A percentile compares a stretch with the other conserved stretches of the same genome.
Conservation (phyloP, 1,140 invertebrate species). For the Tetramorium alpestre region DNA sequence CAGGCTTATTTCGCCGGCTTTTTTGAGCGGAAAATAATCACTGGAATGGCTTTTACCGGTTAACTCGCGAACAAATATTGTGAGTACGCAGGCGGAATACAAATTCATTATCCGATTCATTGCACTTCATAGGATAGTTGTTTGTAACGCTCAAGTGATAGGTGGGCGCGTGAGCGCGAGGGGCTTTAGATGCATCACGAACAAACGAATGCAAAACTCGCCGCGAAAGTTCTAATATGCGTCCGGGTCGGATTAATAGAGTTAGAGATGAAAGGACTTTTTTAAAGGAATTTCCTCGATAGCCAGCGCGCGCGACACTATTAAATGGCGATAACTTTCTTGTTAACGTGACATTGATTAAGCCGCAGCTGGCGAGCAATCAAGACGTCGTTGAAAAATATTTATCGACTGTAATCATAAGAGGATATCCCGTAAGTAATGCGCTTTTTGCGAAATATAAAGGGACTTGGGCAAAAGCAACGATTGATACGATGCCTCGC, state of each 20-base stretch:
- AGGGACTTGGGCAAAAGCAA: neutral
- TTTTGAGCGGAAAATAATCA: slow-evolving; percentile 75
- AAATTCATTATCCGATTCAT: slow-evolving; percentile 74
- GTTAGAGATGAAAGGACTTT: slow-evolving; percentile 56
- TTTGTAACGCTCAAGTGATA: slow-evolving; percentile 68
- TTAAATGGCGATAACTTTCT: slow-evolving; percentile 42
- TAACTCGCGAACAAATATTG: slow-evolving; percentile 73
- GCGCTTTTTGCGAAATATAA: neutral
- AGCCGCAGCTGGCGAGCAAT: slow-evolving; percentile 24
- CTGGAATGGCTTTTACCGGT: slow-evolving; percentile 71
- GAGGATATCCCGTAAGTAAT: neutral
- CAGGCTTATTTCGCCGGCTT: slow-evolving; percentile 70
- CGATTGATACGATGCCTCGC: neutral
- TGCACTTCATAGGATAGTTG: slow-evolving; percentile 69
- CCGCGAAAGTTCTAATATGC: slow-evolving; percentile 39
- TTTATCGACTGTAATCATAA: slow-evolving; percentile 8
- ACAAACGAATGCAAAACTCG: slow-evolving; percentile 41
- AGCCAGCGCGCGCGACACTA: slow-evolving; percentile 23
- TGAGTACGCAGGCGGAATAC: slow-evolving; percentile 64
- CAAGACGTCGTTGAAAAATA: slow-evolving; percentile 5
- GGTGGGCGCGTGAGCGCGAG: slow-evolving; percentile 17
- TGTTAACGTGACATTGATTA: slow-evolving; percentile 53
- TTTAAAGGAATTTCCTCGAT: slow-evolving; percentile 47
- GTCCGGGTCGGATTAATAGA: slow-evolving; percentile 58
- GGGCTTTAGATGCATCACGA: slow-evolving; percentile 37